Base-by-base conservation (phyloP, 2,888 invertebrate genomes). In the Aproaerema taeniolella region DNA sequence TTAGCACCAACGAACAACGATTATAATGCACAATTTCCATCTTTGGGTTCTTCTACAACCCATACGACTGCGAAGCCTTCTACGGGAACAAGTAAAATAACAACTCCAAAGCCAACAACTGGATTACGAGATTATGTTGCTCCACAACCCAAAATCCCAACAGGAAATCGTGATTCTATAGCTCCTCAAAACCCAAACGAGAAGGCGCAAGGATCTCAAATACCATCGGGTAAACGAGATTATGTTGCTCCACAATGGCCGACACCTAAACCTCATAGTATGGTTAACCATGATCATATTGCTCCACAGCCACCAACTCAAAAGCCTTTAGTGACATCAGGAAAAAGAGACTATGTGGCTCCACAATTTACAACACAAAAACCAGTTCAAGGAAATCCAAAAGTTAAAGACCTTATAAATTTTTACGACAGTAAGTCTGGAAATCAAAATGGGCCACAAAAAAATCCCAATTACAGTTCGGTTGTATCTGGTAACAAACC, bases 351-450 rank as follows among this genome's bases (percentile, higher is more conserved):
- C 47, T 80, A 73, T 49, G 70, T 75, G 14, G 67, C 73, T 16
- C 64, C 77, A 12, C 72, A 78, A 47, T 61, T 62, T 31, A 65
- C 78, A 38, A 46, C 70, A 8, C 42, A 43, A 53, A 58, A 38
- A 29, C 39, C 41, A 41, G 37, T 63, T 41, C 53, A 57, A 45
- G 57, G 47, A 45, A 61, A 48, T 35, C 54, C 52, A 30, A 79
- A 77, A 53, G 83, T 86, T 1, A 76, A 82, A 52, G 85, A 81
- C 45, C 60, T 86, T 9, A 52, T 86, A 25, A 75, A 81, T 42
- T 80, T 71, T 52, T 86, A 74, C 47, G 78, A 82, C 34, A 59
- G 47, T 35, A 67, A 74, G 51, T 60, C 47, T 10, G 58, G 54
- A 37, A 54, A 50, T 34, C 60, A 60, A 45, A 60, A 47, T 40